phyloP scores from a whole-genome alignment of 2,797 vertebrate genomes.

The Triplophysa yarkandensis region DNA sequence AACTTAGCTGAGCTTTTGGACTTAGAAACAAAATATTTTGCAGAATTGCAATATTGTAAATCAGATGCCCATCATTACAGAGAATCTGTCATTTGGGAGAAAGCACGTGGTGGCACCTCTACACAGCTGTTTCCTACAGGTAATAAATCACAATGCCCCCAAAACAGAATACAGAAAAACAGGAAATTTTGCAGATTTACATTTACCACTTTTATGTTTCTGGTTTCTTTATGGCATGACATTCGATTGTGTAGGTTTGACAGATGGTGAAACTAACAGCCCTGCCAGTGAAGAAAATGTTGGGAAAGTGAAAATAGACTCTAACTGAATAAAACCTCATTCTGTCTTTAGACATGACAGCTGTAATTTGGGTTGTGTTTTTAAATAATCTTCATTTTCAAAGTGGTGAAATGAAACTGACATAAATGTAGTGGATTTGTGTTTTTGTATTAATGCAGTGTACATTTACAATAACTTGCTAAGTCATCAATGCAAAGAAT shows the following conservation, averaged over 20 bases:
- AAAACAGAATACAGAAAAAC: constrained; percentile 36
- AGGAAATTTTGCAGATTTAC: constrained; percentile 3
- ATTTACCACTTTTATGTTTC: constrained; percentile 11
- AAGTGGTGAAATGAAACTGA: background rate
- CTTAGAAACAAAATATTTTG: too few species aligned
- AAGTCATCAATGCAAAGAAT: background rate
- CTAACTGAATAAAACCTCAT: background rate
- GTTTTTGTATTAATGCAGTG: background rate
- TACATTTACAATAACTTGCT: background rate
- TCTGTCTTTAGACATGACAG: constrained; percentile 1
- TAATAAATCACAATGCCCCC: constrained; percentile 21
- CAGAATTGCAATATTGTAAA: too few species aligned
- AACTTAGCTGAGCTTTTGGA: background rate
- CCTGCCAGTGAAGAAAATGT: background rate
- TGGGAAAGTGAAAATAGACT: background rate
- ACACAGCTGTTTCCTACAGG: constrained; percentile 28
- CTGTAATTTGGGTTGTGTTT: background rate
- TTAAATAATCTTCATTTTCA: background rate
- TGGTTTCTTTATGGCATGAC: background rate
- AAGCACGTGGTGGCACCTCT: constrained; percentile 3
- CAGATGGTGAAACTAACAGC: background rate
- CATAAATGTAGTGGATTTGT: background rate
- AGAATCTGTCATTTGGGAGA: constrained; percentile 28
- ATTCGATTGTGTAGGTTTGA: constrained; percentile 1
- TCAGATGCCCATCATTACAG: constrained; percentile 13